Evolutionary conservation across 2,113 vertebrate species (phyloP).

Genomic region (Podarcis muralis): DNA sequence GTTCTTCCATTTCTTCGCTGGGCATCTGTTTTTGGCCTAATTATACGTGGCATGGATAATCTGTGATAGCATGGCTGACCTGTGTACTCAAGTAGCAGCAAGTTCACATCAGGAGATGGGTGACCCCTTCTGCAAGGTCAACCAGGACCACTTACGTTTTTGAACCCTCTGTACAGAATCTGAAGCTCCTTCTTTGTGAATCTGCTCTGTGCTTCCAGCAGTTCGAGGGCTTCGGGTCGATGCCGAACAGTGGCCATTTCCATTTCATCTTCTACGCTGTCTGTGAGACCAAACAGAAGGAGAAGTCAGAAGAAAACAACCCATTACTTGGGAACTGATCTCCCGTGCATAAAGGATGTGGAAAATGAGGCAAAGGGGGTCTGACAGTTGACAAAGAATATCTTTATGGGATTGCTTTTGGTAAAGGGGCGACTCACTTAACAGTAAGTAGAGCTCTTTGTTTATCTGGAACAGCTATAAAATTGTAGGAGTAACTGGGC

Average conservation of each 20-base stretch:
- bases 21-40: no score
- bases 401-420: neutral
- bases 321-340: rapidly evolving
- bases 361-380: slow-evolving; percentile 14
- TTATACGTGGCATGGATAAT: no score
- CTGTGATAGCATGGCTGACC: no score
- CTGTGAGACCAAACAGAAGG: slow-evolving; percentile 76
- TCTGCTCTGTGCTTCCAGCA: slow-evolving; percentile 94
- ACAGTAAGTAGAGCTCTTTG: neutral
- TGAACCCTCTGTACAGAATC: slow-evolving; percentile 98
- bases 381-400: neutral
- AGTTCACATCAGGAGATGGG: no score
- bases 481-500: neutral
- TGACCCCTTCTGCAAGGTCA: neutral
- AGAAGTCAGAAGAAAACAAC: slow-evolving; percentile 30
- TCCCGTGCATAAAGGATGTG: slow-evolving; percentile 26
- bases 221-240: slow-evolving; percentile 93
- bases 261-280: slow-evolving; percentile 98
- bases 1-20: no score
- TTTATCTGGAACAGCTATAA: neutral
- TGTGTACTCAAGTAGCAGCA: no score
- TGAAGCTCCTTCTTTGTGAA: slow-evolving; percentile 98
- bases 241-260: slow-evolving; percentile 95
- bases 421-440: neutral
- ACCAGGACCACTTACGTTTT: slow-evolving; percentile 87